Evolutionary conservation across 2,888 invertebrate species (phyloP).

Genomic region (Xestobium rufovillosum): DNA sequence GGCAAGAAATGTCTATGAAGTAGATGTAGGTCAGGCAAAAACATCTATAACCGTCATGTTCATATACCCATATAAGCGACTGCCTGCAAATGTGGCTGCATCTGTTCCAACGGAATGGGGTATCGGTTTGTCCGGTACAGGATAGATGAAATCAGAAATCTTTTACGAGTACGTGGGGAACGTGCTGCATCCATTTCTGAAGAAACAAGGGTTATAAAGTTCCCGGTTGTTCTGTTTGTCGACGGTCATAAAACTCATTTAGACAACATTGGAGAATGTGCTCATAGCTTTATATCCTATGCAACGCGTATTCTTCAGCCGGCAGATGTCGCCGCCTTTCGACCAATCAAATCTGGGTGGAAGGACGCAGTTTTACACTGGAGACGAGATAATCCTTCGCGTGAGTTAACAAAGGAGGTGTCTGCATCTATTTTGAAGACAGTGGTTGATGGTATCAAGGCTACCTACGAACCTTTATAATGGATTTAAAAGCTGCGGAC

Average conservation of each 20-base stretch:
- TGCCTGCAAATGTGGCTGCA: constrained; percentile 30
- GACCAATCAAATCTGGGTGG: constrained; percentile 22
- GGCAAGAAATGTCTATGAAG: constrained; percentile 28
- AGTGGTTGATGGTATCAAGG: constrained; percentile 5
- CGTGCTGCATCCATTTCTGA: constrained; percentile 33
- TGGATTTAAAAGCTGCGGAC: constrained; percentile 14
- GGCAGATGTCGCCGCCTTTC: constrained; percentile 24
- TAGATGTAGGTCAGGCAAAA: constrained; percentile 30
- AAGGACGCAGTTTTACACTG: constrained; percentile 27
- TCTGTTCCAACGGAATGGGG: constrained; percentile 36
- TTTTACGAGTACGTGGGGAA: constrained; percentile 36
- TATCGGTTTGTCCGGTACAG: constrained; percentile 34
- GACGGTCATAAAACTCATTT: constrained; percentile 27
- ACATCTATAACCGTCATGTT: constrained; percentile 33
- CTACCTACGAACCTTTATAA: constrained; percentile 5
- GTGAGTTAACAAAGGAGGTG: constrained; percentile 12
- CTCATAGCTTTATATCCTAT: constrained; percentile 25
- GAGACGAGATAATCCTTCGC: constrained; percentile 24
- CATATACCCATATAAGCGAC: constrained; percentile 34
- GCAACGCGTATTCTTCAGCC: constrained; percentile 27
- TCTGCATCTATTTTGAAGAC: constrained; percentile 11
- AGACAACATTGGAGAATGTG: constrained; percentile 23
- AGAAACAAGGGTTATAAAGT: constrained; percentile 22
- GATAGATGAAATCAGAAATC: constrained; percentile 39
- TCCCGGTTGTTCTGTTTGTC: constrained; percentile 36